Conservation (phyloP, 2,113 vertebrate genomes). For the Naja naja region DNA sequence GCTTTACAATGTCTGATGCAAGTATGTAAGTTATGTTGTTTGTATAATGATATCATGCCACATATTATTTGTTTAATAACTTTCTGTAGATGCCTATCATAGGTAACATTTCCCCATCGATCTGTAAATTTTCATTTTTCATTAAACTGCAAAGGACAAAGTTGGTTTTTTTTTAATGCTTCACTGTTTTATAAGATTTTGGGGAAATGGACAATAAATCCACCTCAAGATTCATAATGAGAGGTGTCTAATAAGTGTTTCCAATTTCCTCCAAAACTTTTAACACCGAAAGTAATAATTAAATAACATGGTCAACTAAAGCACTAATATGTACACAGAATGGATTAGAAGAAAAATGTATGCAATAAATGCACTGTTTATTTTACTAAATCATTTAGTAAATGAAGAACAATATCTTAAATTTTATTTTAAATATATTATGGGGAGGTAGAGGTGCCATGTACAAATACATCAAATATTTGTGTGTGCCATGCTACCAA, state of each 20-base stretch:
- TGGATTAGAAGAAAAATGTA: not conserved
- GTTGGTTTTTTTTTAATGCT: not conserved
- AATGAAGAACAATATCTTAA: not conserved
- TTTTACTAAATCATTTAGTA: not conserved
- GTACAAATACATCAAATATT: not conserved
- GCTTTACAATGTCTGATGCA: not conserved
- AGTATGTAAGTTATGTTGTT: not conserved
- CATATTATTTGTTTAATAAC: not conserved
- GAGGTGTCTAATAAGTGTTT: not conserved
- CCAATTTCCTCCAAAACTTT: not conserved
- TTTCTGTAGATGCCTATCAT: not conserved
- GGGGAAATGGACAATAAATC: not conserved
- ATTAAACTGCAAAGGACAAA: not conserved
- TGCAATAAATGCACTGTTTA: not conserved
- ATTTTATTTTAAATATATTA: not conserved
- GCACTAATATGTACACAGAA: not conserved
- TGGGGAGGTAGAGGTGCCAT: not conserved
- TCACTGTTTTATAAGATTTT: not conserved
- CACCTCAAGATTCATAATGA: not conserved
- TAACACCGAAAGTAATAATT: not conserved
- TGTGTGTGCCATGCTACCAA: not conserved
- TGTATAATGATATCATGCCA: not conserved
- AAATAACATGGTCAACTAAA: not conserved
- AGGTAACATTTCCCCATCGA: not conserved
- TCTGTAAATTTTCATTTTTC: not conserved